phyloP scores from a whole-genome alignment of 2,797 vertebrate species.

The Gymnothorax javanicus region DNA sequence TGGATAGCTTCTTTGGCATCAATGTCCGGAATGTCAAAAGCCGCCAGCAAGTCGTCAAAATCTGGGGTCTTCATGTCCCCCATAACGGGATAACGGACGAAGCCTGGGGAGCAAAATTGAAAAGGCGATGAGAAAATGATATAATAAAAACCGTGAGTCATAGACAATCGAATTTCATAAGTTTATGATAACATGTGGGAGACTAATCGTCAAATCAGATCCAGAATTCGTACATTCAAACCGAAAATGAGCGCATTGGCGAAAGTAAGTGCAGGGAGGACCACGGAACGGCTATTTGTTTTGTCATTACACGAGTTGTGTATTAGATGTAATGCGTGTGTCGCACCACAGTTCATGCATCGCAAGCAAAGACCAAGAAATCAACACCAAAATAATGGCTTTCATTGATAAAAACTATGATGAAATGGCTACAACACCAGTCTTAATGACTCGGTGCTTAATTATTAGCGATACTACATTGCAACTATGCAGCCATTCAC shows the following conservation, averaged over 20 bases:
- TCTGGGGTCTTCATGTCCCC: constrained; percentile 99
- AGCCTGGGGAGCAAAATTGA: constrained; percentile 56
- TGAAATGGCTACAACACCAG: background rate
- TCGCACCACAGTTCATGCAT: background rate
- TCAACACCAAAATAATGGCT: background rate
- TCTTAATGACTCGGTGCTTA: background rate
- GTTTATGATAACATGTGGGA: too few species aligned
- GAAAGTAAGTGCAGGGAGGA: background rate
- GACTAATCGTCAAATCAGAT: background rate
- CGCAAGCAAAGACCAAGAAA: background rate
- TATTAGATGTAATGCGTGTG: too few species aligned
- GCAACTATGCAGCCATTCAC: background rate
- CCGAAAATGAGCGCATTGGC: background rate
- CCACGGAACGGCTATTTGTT: background rate
- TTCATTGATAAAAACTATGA: background rate
- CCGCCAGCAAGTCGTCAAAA: constrained; percentile 94
- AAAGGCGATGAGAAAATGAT: constrained; percentile 13
- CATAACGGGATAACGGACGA: constrained; percentile 73
- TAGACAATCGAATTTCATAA: background rate
- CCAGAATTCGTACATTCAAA: background rate
- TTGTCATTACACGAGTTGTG: background rate
- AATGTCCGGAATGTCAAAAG: constrained; percentile 97
- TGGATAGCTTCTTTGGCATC: constrained; percentile 94
- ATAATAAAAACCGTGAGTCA: background rate
- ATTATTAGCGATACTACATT: background rate